A percentile compares a stretch with the other conserved stretches of the same genome.
phyloP scores from a whole-genome alignment of 2,888 invertebrate species.

The Volucella inanis region DNA sequence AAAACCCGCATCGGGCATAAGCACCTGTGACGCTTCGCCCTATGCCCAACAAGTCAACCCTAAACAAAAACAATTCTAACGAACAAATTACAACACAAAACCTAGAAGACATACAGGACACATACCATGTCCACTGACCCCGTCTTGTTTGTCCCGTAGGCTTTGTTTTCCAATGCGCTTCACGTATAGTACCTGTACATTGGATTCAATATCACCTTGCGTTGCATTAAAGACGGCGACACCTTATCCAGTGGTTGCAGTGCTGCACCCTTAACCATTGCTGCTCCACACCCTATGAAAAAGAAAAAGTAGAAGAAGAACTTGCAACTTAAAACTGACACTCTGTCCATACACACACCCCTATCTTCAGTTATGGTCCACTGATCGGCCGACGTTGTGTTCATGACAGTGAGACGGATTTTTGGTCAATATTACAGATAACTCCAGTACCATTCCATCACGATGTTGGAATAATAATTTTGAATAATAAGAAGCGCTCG shows the following conservation, averaged over 20 bases:
- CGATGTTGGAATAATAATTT: slow-evolving; percentile 68
- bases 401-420: slow-evolving; percentile 67
- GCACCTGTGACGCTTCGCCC: slow-evolving; percentile 49
- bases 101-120: slow-evolving; percentile 44
- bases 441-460: slow-evolving; percentile 72
- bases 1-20: slow-evolving; percentile 50
- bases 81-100: slow-evolving; percentile 65
- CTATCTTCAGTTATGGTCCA: slow-evolving; percentile 61
- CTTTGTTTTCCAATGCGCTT: slow-evolving; percentile 59
- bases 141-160: not conserved
- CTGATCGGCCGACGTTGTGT: slow-evolving; percentile 58
- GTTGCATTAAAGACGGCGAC: slow-evolving; percentile 57
- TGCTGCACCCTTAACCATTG: slow-evolving; percentile 52
- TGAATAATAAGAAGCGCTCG: slow-evolving; percentile 74
- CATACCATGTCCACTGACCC: slow-evolving; percentile 55
- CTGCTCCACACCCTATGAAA: not conserved
- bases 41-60: slow-evolving; percentile 58
- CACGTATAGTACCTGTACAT: slow-evolving; percentile 69
- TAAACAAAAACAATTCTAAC: slow-evolving; percentile 45
- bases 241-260: slow-evolving; percentile 60
- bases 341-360: slow-evolving; percentile 61
- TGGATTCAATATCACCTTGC: slow-evolving; percentile 54
- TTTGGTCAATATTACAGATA: slow-evolving; percentile 51
- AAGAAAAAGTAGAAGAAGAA: not conserved
- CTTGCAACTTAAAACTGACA: slow-evolving; percentile 40